Conservation (phyloP, 2,113 vertebrate genomes). For the Lampris megalopsis region DNA sequence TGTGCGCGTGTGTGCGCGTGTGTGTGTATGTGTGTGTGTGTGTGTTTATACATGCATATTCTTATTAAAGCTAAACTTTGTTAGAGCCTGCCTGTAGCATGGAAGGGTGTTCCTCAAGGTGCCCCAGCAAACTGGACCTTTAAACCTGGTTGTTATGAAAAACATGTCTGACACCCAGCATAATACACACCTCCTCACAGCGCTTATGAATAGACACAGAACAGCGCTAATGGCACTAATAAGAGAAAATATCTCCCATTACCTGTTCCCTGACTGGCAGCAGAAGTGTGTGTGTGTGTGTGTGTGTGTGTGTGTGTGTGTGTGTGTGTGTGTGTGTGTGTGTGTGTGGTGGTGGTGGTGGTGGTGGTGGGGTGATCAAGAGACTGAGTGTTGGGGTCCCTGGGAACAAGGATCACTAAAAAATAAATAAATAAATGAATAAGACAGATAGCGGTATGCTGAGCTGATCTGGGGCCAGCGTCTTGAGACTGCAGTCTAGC, state of each 20-base stretch:
- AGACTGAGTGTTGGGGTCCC: conserved; percentile 1
- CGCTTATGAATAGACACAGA: conserved; percentile 72
- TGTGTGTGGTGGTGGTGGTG: conserved; percentile 14
- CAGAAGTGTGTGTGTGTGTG: conserved; percentile 18
- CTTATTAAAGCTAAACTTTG: background rate
- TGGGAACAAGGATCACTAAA: conserved; percentile 40
- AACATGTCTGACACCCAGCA: conserved; percentile 71
- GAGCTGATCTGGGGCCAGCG: no score
- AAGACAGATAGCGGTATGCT: no score
- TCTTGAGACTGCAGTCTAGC: no score
- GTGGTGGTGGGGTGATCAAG: background rate
- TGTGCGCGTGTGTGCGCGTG: background rate
- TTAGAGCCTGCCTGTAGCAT: conserved; percentile 11
- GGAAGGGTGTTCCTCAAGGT: conserved; percentile 32
- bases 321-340: conserved; percentile 11
- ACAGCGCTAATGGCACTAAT: conserved; percentile 79
- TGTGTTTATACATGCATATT: background rate
- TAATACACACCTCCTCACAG: conserved; percentile 40
- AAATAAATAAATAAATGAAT: background rate
- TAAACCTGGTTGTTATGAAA: conserved; percentile 53
- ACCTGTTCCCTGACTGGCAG: conserved; percentile 74
- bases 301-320: conserved; percentile 13
- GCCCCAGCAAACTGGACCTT: conserved; percentile 39
- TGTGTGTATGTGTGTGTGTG: background rate
- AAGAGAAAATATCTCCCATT: conserved; percentile 79